Evolutionary conservation across 2,113 vertebrate species (phyloP), one percentile per base, ranked within the genome.

Genomic region (Oxygymnocypris stewartii): DNA sequence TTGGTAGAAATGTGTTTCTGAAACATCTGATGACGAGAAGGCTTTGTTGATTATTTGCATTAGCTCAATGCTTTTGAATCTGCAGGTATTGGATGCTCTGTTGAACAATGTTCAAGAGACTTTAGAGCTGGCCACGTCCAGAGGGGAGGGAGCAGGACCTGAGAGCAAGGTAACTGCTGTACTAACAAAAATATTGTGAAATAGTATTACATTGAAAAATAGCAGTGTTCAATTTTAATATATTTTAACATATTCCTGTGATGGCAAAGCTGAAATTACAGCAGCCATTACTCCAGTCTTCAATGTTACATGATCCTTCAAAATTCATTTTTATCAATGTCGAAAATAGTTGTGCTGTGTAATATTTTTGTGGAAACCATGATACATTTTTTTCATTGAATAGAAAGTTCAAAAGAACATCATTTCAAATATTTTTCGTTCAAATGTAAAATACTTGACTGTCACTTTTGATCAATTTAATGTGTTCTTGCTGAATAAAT

Each of bases 41-140:
- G 28, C 49, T 77, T 63, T 73, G 49, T 86, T 82, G 42, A n/a
- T n/a, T n/a, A 76, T 76, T 23, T 20, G 59, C n/a, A 40, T n/a
- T 12, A 47, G 57, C 7, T 37, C 6, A 8, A 25, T 35, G 35
- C 79, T 13, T 23, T 73, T 37, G 6, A 80, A 44, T 57, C 79
- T 40, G 18, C 90, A 99, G 97, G 97, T 99, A 13, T 91, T 99
- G 92, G 97, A 98, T 89, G 96, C 97, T 61, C 91, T 99, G 59
- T 93, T 97, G 94, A 95, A 95, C 92, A 94, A 96, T 88, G 94
- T 98, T 87, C 97, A 97, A 88, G 97, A 98, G 93, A 97, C 96
- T 88, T 93, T 99, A 86, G 96, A 98, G 89, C 93, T 96, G 14
- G 94, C 97, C 91, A 92, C 96, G 73, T 94, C 95, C 63, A 93